Percentiles rank a stretch among this genome's conserved stretches.
These are phyloP conservation scores for Amblyteles armatorius DNA, from an alignment of 2,888 invertebrate species.

Conservation along the genomic window DNA sequence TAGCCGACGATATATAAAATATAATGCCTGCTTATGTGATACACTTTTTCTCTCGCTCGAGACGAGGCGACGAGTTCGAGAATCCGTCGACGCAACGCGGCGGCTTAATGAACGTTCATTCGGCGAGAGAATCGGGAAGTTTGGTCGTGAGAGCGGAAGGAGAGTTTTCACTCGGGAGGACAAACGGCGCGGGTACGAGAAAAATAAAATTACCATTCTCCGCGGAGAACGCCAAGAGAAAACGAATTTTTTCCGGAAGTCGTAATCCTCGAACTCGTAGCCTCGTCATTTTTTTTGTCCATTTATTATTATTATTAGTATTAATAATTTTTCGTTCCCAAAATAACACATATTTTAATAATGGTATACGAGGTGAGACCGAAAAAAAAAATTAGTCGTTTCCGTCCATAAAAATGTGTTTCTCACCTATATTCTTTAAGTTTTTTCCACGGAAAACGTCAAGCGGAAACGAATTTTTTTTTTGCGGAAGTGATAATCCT, in stretches of 20 bases:
- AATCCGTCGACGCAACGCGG: conserved; percentile 8
- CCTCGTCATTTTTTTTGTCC: neutral
- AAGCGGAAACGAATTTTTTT: neutral
- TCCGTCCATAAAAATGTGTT: conserved; percentile 45
- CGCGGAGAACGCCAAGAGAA: neutral
- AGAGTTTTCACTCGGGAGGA: conserved; percentile 42
- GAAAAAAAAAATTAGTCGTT: conserved; percentile 2
- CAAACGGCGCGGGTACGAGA: neutral
- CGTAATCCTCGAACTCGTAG: conserved; percentile 55
- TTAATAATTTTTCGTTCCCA: conserved; percentile 1
- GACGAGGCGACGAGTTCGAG: conserved; percentile 57
- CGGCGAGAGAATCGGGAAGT: conserved; percentile 61
- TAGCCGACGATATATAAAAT: neutral
- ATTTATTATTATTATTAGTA: neutral
- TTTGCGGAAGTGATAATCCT: conserved; percentile 28
- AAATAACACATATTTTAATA: conserved; percentile 1
- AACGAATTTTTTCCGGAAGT: conserved; percentile 12
- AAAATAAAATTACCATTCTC: conserved; percentile 5
- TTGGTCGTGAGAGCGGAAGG: conserved; percentile 65
- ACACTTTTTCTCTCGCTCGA: conserved; percentile 30
- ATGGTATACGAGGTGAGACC: neutral
- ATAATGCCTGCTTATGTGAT: conserved; percentile 57
- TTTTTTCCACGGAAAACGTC: conserved; percentile 1
- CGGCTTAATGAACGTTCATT: conserved; percentile 63
- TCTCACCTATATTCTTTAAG: conserved; percentile 69